A percentile compares a stretch with the other conserved stretches of the same genome.
Conservation (phyloP, 2,113 vertebrate species). For the Sarotherodon lohbergeri region DNA sequence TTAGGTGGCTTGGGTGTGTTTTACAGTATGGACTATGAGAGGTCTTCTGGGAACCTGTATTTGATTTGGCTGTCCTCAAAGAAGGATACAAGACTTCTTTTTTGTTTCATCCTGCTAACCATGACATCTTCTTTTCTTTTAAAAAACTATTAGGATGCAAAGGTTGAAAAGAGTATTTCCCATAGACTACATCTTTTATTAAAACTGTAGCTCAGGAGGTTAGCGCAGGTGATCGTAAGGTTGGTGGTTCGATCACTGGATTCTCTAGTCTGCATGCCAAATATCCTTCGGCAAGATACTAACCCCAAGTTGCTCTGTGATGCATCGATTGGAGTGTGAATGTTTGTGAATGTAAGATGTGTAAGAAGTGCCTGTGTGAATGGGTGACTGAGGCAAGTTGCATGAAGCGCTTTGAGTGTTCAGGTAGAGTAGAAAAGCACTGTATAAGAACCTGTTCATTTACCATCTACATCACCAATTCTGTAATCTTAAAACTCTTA, state of each 20-base stretch:
- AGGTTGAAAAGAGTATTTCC: background rate
- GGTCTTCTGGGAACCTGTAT: background rate
- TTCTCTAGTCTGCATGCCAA: background rate
- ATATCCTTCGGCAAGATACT: background rate
- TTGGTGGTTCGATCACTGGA: background rate
- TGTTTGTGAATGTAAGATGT: background rate
- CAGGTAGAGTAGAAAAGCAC: background rate
- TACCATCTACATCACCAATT: background rate
- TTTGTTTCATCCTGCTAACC: background rate
- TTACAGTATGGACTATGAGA: background rate
- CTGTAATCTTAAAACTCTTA: background rate
- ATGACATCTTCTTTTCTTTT: background rate
- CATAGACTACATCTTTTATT: background rate
- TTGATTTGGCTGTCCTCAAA: background rate
- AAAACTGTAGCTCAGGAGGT: background rate
- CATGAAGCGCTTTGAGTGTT: background rate
- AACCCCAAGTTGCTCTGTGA: background rate
- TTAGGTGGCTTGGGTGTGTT: background rate
- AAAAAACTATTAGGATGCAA: background rate
- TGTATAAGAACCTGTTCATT: background rate
- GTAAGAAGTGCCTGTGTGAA: background rate
- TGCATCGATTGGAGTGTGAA: background rate
- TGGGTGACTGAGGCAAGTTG: background rate
- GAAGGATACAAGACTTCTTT: background rate
- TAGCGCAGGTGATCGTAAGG: background rate